Evolutionary conservation across 2,113 vertebrate species (phyloP), one percentile per base, ranked within the genome.

Genomic region (Isichthys henryi): DNA sequence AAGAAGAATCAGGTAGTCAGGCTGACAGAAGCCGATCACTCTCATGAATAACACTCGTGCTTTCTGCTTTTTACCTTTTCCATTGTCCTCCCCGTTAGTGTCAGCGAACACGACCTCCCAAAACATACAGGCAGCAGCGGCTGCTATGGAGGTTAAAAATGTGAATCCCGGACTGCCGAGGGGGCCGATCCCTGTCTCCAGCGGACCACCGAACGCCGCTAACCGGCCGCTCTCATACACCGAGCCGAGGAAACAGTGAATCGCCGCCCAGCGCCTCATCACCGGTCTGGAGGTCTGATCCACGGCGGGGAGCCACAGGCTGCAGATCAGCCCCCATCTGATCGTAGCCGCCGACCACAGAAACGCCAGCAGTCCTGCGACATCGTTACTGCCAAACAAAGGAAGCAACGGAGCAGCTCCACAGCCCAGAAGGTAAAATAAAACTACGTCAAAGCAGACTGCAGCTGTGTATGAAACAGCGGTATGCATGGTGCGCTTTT

Each of bases 41-140:
- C 94, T 95, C 90, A 94, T 0, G 2, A 96, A 52, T 9, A 96
- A 91, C 45, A 89, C 93, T 3, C 92, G 90, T 0, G 92, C 0
- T 88, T 92, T 94, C 89, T 94, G 94, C 86, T 91, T 70, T 1
- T 77, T 0, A 49, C 92, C 0, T 82, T 93, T 90, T 0, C 88
- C 91, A 9, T 23, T 70, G 35, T 3, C 90, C 3, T 86, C 90
- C 4, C 91, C 93, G 0, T 92, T 89, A 0, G 0, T 56, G 89
- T 94, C 94, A 62, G 94, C 94, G 82, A 95, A 13, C 21, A 82
- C 91, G 50, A 92, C 74, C 89, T 96, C 96, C 95, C 96, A 96
- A 56, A 95, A 96, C 31, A 95, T 89, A 2, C 94, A 94, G 3
- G 93, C 94, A 3, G 92, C 92, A 50, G 93, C 86, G 0, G 94